Conservation (phyloP, 2,113 vertebrate species). For the Erinaceus europaeus region DNA sequence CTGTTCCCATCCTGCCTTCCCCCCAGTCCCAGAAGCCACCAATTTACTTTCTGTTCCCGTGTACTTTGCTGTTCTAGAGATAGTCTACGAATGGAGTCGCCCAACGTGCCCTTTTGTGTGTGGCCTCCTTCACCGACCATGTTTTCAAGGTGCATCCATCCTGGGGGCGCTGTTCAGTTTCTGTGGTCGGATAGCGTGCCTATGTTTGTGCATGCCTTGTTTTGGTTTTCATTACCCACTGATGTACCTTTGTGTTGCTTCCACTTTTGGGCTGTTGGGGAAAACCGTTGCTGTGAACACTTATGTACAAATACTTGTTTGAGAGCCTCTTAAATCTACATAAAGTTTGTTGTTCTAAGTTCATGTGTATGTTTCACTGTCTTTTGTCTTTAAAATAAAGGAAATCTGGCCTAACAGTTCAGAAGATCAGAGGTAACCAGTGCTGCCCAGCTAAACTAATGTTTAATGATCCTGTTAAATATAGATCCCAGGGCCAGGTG, state of each 20-base stretch:
- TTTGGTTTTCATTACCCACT: too few species aligned
- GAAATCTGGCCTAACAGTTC: neutral
- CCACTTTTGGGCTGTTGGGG: neutral
- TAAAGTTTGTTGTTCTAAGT: neutral
- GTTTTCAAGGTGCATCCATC: neutral
- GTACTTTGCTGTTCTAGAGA: neutral
- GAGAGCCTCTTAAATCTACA: neutral
- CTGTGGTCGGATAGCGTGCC: neutral
- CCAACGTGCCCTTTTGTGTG: neutral
- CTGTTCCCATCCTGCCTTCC: neutral
- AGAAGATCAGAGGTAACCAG: neutral
- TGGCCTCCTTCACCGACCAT: neutral
- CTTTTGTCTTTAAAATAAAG: neutral
- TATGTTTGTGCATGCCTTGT: fast-evolving
- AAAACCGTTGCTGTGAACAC: neutral
- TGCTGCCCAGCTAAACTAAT: too few species aligned
- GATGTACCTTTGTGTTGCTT: neutral
- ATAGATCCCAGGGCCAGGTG: too few species aligned
- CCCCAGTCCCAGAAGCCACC: neutral
- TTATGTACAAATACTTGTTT: neutral
- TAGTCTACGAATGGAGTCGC: neutral
- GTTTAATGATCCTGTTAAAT: too few species aligned
- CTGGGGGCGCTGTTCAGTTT: neutral
- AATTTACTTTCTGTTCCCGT: neutral
- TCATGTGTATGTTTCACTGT: neutral